These are phyloP conservation scores for Ophioninae sp. DNA, from an alignment of 2,888 invertebrate genomes.

Conservation along the genomic window DNA sequence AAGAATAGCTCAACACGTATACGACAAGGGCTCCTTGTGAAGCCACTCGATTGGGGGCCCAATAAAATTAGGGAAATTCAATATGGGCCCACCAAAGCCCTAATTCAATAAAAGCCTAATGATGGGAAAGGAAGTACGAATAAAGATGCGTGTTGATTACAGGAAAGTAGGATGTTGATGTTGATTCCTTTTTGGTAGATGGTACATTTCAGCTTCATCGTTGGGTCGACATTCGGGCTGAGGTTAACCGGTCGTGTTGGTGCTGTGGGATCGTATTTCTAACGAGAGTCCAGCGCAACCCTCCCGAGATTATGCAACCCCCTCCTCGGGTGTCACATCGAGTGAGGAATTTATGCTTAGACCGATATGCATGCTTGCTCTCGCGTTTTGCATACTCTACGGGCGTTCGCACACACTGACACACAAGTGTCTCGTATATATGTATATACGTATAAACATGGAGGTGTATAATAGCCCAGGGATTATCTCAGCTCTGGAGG, in stretches of 20 bases:
- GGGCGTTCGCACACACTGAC: conserved; percentile 18
- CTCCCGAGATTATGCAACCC: conserved; percentile 74
- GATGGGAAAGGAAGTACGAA: not conserved
- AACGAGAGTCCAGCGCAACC: conserved; percentile 72
- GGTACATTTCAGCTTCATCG: not conserved
- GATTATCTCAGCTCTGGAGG: conserved; percentile 8
- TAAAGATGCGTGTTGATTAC: not conserved
- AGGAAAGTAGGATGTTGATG: not conserved
- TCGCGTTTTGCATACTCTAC: conserved; percentile 58
- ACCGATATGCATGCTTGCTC: conserved; percentile 74
- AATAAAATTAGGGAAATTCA: no score
- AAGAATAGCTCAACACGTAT: conserved; percentile 29
- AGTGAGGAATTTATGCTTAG: conserved; percentile 80
- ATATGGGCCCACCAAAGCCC: no score
- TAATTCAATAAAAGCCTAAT: not conserved
- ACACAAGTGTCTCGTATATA: not conserved
- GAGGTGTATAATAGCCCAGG: not conserved
- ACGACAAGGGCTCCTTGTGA: no score
- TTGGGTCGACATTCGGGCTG: not conserved
- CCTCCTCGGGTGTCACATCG: conserved; percentile 71
- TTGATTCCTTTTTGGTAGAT: not conserved
- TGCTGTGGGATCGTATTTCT: conserved; percentile 65
- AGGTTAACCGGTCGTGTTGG: conserved; percentile 34
- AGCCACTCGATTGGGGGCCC: no score
- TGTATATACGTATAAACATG: conserved; percentile 11